phyloP scores from a whole-genome alignment of 2,113 vertebrate species.

The Turnix velox region DNA sequence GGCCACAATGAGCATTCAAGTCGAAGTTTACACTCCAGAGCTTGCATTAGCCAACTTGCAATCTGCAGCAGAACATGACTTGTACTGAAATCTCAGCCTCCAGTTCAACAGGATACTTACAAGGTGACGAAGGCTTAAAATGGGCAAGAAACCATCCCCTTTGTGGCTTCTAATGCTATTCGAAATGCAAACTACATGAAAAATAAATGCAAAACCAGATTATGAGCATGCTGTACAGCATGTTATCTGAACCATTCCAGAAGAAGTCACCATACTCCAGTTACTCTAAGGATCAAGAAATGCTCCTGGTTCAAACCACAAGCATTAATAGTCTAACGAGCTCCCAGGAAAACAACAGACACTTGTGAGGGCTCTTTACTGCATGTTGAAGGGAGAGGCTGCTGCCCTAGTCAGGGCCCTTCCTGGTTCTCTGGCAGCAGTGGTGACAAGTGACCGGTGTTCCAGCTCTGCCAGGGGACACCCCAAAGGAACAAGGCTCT shows the following conservation, averaged over 20 bases:
- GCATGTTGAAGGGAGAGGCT: not conserved
- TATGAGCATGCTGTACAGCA: not conserved
- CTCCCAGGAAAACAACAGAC: not conserved
- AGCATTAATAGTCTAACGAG: constrained; percentile 5
- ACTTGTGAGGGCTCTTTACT: constrained; percentile 31
- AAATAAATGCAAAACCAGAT: not conserved
- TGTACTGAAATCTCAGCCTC: not conserved
- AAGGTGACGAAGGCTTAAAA: not conserved
- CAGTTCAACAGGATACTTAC: not conserved
- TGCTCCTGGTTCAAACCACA: not conserved
- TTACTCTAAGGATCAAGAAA: not conserved
- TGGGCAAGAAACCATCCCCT: not conserved
- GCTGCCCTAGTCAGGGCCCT: not conserved
- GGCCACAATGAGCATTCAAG: not conserved
- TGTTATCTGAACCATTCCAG: not conserved
- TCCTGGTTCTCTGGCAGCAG: not conserved
- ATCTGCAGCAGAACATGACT: not conserved
- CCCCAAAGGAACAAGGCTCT: not conserved
- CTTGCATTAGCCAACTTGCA: not conserved
- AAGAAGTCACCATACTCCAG: not conserved
- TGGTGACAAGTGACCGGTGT: fast-evolving
- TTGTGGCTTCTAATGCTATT: not conserved
- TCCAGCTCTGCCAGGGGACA: not conserved
- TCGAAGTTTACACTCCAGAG: not conserved
- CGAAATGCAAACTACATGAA: not conserved